Conservation (phyloP, 2,888 invertebrate genomes). For the Plagodis dolabraria region DNA sequence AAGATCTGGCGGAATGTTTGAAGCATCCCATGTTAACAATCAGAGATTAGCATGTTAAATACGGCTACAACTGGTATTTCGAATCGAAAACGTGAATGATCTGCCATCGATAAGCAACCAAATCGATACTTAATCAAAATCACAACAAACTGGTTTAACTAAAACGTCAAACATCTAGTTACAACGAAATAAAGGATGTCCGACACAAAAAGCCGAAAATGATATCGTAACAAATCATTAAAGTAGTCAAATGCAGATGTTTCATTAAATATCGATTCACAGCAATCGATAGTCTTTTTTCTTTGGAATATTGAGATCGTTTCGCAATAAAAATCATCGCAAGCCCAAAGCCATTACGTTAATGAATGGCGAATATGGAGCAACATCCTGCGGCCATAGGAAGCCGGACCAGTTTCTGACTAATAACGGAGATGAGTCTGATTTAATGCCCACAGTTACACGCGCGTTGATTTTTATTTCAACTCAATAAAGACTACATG, state of each 20-base stretch:
- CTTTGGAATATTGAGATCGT: slow-evolving; percentile 35
- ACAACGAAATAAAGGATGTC: slow-evolving; percentile 17
- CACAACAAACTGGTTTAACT: slow-evolving; percentile 16
- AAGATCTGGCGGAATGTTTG: slow-evolving; percentile 56
- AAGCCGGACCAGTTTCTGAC: slow-evolving; percentile 75
- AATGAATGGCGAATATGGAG: slow-evolving; percentile 79
- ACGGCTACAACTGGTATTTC: slow-evolving; percentile 44
- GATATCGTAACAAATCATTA: slow-evolving; percentile 13
- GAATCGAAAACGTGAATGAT: slow-evolving; percentile 51
- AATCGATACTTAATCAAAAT: slow-evolving; percentile 19
- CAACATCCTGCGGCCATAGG: slow-evolving; percentile 78
- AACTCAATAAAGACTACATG: slow-evolving; percentile 9
- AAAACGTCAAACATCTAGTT: slow-evolving; percentile 10
- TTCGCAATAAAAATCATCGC: slow-evolving; percentile 69
- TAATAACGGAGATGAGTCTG: slow-evolving; percentile 73
- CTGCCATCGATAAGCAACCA: slow-evolving; percentile 37
- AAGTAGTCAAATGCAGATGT: slow-evolving; percentile 22
- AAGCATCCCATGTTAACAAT: slow-evolving; percentile 75
- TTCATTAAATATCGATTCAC: slow-evolving; percentile 43
- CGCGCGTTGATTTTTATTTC: slow-evolving; percentile 35
- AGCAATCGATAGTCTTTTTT: slow-evolving; percentile 25
- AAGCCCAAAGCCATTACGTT: slow-evolving; percentile 64
- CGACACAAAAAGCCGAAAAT: slow-evolving; percentile 13
- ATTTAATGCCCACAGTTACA: slow-evolving; percentile 36
- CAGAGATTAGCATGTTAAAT: slow-evolving; percentile 61